Percentiles rank a stretch among this genome's conserved stretches.
Evolutionary conservation across 2,888 invertebrate species (phyloP).

Genomic region (Melanophora roralis): DNA sequence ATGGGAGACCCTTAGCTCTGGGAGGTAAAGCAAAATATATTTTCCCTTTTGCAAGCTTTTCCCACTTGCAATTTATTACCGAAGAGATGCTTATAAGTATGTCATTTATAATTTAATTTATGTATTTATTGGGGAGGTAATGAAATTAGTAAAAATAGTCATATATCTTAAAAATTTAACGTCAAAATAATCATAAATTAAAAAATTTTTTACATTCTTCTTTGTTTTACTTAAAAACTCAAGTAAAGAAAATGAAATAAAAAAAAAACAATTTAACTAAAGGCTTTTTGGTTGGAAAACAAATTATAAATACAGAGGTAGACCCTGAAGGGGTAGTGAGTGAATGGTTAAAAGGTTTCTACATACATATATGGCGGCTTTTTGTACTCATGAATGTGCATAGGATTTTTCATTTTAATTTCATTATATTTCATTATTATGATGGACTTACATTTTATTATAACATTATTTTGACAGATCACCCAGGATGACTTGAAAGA

Average conservation of each 20-base stretch:
- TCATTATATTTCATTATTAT: slow-evolving; percentile 47
- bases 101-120: slow-evolving; percentile 41
- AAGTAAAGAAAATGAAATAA: slow-evolving; percentile 15
- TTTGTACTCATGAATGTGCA: slow-evolving; percentile 17
- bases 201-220: slow-evolving; percentile 2
- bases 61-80: no score
- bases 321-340: slow-evolving; percentile 38
- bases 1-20: no score
- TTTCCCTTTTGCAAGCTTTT: no score
- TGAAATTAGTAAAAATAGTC: slow-evolving; percentile 59
- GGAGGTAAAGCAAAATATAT: no score
- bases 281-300: slow-evolving; percentile 40
- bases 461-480: slow-evolving; percentile 65
- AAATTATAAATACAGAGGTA: slow-evolving; percentile 51
- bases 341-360: slow-evolving; percentile 15
- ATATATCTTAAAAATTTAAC: slow-evolving; percentile 47
- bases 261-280: slow-evolving; percentile 24
- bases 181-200: slow-evolving; percentile 59
- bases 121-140: slow-evolving; percentile 47
- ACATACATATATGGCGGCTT: slow-evolving; percentile 41
- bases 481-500: slow-evolving; percentile 65
- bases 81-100: not conserved
- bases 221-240: slow-evolving; percentile 8
- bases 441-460: slow-evolving; percentile 62
- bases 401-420: slow-evolving; percentile 29